Evolutionary conservation across 2,113 vertebrate genomes (phyloP).

Genomic region (Onychostoma macrolepis): DNA sequence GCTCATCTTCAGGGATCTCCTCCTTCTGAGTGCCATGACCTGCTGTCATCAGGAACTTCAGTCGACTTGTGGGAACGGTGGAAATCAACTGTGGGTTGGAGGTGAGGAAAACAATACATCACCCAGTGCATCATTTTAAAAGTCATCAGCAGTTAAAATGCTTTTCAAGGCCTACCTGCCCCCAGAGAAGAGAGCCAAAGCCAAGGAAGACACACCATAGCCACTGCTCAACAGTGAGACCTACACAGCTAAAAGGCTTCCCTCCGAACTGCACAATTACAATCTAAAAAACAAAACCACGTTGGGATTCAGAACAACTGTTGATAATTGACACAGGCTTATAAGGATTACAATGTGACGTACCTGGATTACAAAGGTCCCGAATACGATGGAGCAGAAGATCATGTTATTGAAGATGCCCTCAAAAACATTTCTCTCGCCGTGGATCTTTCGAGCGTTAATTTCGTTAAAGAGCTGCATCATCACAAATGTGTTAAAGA

Average conservation of each 20-base stretch:
- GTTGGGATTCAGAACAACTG: background rate
- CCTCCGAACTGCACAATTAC: conserved; percentile 96
- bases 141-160: background rate
- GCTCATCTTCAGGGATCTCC: conserved; percentile 91
- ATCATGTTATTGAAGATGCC: conserved; percentile 94
- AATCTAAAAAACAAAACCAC: conserved; percentile 73
- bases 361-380: conserved; percentile 93
- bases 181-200: conserved; percentile 94
- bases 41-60: conserved; percentile 94
- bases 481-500: conserved; percentile 98
- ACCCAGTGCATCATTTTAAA: background rate
- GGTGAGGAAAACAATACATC: background rate
- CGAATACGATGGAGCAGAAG: conserved; percentile 93
- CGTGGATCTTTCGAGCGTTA: conserved; percentile 97
- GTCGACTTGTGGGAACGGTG: conserved; percentile 89
- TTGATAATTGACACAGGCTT: background rate
- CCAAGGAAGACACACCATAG: conserved; percentile 96
- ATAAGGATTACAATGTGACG: conserved; percentile 41
- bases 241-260: conserved; percentile 95
- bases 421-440: conserved; percentile 96
- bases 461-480: conserved; percentile 99
- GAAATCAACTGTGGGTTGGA: conserved; percentile 83
- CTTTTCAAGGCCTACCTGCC: conserved; percentile 83
- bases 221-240: conserved; percentile 90
- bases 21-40: conserved; percentile 94